Percentiles rank a stretch among this genome's conserved stretches.
Conservation (phyloP, 2,888 invertebrate genomes). For the Philereme vetulata region DNA sequence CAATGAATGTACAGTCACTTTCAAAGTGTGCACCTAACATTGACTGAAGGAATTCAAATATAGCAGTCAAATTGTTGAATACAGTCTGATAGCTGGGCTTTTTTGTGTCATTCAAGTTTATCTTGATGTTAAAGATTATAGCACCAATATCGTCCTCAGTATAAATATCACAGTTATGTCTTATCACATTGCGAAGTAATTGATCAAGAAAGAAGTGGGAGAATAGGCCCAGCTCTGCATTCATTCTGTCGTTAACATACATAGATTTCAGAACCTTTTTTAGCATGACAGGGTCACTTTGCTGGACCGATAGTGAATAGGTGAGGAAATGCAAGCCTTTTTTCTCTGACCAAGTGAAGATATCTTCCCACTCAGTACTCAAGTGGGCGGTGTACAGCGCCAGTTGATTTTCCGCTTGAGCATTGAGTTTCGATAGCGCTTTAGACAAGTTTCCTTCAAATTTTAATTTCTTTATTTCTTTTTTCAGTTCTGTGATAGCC, state of each 20-base stretch:
- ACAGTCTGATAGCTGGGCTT: conserved; percentile 72
- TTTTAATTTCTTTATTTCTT: conserved; percentile 52
- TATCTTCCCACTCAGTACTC: conserved; percentile 75
- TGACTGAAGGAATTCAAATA: conserved; percentile 76
- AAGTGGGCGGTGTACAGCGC: conserved; percentile 68
- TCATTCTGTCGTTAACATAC: conserved; percentile 65
- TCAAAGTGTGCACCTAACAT: conserved; percentile 72
- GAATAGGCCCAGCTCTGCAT: conserved; percentile 70
- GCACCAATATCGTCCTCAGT: conserved; percentile 74
- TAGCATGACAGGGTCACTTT: conserved; percentile 67
- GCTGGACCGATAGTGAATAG: conserved; percentile 70
- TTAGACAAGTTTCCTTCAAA: conserved; percentile 62
- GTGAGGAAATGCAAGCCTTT: conserved; percentile 63
- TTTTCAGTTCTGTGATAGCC: conserved; percentile 56
- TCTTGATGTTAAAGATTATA: conserved; percentile 72
- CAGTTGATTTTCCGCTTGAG: conserved; percentile 69
- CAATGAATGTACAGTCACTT: conserved; percentile 66
- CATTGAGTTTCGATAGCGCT: conserved; percentile 59
- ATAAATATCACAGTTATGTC: conserved; percentile 73
- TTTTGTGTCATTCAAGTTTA: conserved; percentile 59
- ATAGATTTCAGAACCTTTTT: conserved; percentile 72
- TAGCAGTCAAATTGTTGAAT: conserved; percentile 73
- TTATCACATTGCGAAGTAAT: conserved; percentile 69
- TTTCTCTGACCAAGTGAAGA: conserved; percentile 71
- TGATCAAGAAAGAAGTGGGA: conserved; percentile 74